A percentile compares a stretch with the other conserved stretches of the same genome.
phyloP scores from a whole-genome alignment of 1,140 invertebrate genomes.

The Pemphigus obesinymphae region DNA sequence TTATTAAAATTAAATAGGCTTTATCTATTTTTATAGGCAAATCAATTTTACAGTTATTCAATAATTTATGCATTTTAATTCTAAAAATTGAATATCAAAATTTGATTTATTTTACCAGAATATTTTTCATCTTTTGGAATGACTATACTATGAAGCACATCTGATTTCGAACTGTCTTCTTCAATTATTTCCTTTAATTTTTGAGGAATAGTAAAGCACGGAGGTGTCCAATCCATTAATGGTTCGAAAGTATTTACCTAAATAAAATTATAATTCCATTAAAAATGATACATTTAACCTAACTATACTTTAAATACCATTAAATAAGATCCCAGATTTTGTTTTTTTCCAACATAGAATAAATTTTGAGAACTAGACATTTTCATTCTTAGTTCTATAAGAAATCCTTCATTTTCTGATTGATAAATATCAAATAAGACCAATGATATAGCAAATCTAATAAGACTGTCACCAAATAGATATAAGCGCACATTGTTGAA shows the following conservation, averaged over 20 bases:
- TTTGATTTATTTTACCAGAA: conserved; percentile 48
- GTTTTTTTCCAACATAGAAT: conserved; percentile 60
- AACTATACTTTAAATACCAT: conserved; percentile 45
- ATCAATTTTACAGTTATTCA: background rate
- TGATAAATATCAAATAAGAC: conserved; percentile 68
- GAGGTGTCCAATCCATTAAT: conserved; percentile 58
- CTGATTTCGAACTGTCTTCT: conserved; percentile 48
- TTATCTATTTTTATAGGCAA: no score
- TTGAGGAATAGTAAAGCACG: conserved; percentile 51
- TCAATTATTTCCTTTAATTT: conserved; percentile 42
- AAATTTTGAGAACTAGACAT: conserved; percentile 79
- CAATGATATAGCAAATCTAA: conserved; percentile 72
- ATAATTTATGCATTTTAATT: background rate
- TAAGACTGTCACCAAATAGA: conserved; percentile 81
- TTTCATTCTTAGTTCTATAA: conserved; percentile 69
- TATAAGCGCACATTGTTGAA: conserved; percentile 79
- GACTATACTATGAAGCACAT: conserved; percentile 52
- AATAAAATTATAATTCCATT: background rate
- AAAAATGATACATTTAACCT: background rate
- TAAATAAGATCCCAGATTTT: conserved; percentile 53
- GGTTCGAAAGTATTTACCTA: conserved; percentile 35
- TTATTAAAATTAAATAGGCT: no score
- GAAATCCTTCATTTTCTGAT: conserved; percentile 65
- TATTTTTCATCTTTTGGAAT: conserved; percentile 52
- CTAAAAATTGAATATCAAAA: background rate